Evolutionary conservation across 2,888 invertebrate genomes (phyloP).

Genomic region (Temnothorax rugatulus): DNA sequence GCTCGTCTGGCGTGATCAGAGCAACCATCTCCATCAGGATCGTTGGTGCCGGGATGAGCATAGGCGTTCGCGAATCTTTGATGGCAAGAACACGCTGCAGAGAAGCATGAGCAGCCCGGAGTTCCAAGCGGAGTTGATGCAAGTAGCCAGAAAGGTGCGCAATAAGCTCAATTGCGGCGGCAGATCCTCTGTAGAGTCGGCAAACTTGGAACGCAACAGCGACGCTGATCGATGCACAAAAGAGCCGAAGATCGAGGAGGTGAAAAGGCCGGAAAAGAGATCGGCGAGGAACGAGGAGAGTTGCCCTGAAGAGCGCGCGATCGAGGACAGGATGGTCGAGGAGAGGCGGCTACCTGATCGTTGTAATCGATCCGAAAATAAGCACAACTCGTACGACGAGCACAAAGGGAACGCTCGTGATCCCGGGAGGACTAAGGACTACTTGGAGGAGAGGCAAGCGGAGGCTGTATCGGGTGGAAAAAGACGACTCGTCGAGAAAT

Average conservation of each 20-base stretch:
- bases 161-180: conserved; percentile 77
- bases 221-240: conserved; percentile 18
- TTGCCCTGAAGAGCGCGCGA: conserved; percentile 68
- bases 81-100: conserved; percentile 85
- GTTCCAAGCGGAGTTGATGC: conserved; percentile 87
- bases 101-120: conserved; percentile 87
- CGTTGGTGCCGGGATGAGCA: conserved; percentile 59
- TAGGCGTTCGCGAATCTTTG: conserved; percentile 72
- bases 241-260: conserved; percentile 51
- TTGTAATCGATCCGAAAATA: conserved; percentile 68
- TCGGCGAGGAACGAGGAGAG: conserved; percentile 40
- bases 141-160: conserved; percentile 80
- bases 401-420: conserved; percentile 59
- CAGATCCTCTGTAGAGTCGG: conserved; percentile 30
- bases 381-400: conserved; percentile 69
- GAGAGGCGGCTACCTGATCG: conserved; percentile 69
- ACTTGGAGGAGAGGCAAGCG: conserved; percentile 67
- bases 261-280: conserved; percentile 49
- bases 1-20: conserved; percentile 22
- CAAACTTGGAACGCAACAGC: conserved; percentile 58
- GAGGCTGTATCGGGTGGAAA: conserved; percentile 61
- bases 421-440: conserved; percentile 42
- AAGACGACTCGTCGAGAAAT: conserved; percentile 68
- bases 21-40: conserved; percentile 40
- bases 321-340: conserved; percentile 64